Base-by-base conservation (phyloP, 2,113 vertebrate genomes). In the Rynchops niger region DNA sequence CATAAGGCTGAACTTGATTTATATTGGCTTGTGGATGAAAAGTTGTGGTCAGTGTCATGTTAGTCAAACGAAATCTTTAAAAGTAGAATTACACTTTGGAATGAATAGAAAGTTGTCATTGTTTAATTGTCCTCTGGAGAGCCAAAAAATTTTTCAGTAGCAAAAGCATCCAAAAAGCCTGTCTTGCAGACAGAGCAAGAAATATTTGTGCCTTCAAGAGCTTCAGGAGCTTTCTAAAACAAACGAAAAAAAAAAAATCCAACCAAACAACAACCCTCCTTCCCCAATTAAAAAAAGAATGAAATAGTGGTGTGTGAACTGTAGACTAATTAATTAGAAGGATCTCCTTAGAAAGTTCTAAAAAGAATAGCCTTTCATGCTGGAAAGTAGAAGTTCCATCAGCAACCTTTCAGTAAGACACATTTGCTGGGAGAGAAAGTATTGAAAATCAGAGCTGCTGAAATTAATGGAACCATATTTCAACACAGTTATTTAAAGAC, bases 81-180 rank as follows among this genome's bases (percentile, higher is more conserved):
- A 86, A 92, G 72, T 63, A 82, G 83, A 92, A 87, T 89, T 92
- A 61, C 16, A 11, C 69, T 67, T 71, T 93, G 34, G 38, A 83
- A 72, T 69, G 27, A 94, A 66, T 65, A 66, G 19, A 50, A 58
- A 67, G 47, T 70, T 76, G 29, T 82, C 20, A 15, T 90, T 87
- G 80, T 80, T 93, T 83, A 86, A 85, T 79, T 90, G 58, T 59
- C 30, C 90, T 70, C 82, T 52, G 52, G 85, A 92, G 82, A 88
- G 29, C 34, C 13, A 47, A 45, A 86, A 82, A 40, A 52, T 5
- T 77, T 91, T 29, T 70, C 17, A 42, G 42, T 70, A 80, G 59
- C n/a, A 34, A 88, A 92, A 91, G 26, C 47, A 47, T 83, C 58
- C 45, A 88, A 83, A 79, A 85, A 79, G 30, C 29, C 32, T 84